Conservation (phyloP, 2,113 vertebrate species). For the Osmerus mordax region DNA sequence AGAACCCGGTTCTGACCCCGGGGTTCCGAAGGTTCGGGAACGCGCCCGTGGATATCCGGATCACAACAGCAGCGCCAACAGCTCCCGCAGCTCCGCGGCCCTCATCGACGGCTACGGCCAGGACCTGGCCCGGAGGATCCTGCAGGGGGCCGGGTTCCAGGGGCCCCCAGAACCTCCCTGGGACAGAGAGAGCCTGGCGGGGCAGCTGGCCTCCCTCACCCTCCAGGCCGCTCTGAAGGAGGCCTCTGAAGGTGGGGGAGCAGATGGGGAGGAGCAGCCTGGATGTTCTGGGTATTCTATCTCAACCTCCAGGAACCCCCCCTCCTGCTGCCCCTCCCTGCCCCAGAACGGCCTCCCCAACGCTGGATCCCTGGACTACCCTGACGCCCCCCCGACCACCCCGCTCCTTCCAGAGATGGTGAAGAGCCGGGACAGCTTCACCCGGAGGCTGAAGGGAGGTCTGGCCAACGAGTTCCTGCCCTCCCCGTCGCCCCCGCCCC, state of each 20-base stretch:
- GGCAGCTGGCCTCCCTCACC: conserved; percentile 37
- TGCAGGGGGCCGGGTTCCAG: conserved; percentile 36
- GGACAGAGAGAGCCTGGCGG: conserved; percentile 41
- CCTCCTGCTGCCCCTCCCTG: conserved; percentile 7
- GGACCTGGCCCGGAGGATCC: conserved; percentile 51
- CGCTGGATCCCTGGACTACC: conserved; percentile 71
- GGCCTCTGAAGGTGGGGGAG: neutral
- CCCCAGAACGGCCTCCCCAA: conserved; percentile 47
- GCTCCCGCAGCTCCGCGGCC: neutral
- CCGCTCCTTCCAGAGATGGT: conserved; percentile 66
- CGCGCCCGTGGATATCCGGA: neutral
- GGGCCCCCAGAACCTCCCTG: neutral
- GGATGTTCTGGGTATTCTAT: neutral
- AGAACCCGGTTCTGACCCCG: conserved; percentile 2
- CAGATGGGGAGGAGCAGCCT: neutral
- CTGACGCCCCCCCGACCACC: conserved; percentile 72
- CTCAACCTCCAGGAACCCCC: neutral
- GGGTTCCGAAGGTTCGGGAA: conserved; percentile 1
- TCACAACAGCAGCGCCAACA: neutral
- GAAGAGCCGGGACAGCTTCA: conserved; percentile 65
- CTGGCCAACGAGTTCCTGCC: conserved; percentile 72
- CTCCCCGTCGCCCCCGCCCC: conserved; percentile 61
- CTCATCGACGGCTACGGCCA: conserved; percentile 54
- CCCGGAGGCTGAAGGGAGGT: conserved; percentile 69
- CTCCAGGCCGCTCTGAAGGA: conserved; percentile 52